phyloP scores from a whole-genome alignment of 1,140 invertebrate genomes.

The Hesperophylax magnus region DNA sequence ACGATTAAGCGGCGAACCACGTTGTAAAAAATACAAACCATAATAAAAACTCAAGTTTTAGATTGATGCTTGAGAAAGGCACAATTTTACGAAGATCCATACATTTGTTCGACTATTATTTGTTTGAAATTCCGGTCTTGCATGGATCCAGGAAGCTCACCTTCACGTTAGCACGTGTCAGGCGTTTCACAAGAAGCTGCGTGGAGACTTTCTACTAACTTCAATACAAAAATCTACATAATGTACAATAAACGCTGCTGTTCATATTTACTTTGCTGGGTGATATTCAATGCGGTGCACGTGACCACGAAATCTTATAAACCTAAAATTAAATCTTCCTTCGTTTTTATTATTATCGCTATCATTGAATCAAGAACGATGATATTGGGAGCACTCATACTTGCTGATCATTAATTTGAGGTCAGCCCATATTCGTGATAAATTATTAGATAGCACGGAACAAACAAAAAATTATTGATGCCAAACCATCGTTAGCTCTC shows the following conservation, averaged over 20 bases:
- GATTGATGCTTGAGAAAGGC: background rate
- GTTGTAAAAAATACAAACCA: background rate
- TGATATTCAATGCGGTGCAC: background rate
- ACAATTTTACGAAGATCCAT: background rate
- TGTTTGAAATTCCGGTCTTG: too few relatives aligned
- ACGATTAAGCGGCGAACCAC: background rate
- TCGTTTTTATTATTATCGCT: background rate
- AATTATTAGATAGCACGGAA: background rate
- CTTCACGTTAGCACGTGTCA: constrained; percentile 10
- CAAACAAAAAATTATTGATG: too few relatives aligned
- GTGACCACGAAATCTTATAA: too few relatives aligned
- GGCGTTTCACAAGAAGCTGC: background rate
- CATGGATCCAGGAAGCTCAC: background rate
- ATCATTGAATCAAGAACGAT: background rate
- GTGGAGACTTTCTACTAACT: background rate
- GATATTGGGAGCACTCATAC: background rate
- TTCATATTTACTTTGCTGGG: background rate
- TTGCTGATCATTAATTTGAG: background rate
- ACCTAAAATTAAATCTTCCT: background rate
- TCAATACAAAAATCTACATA: background rate
- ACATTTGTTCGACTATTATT: background rate
- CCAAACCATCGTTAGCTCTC: too few relatives aligned
- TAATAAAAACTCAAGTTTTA: background rate
- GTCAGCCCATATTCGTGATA: constrained; percentile 3
- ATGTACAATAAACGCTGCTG: background rate